These are phyloP conservation scores for Silurus asotus DNA, from an alignment of 2,113 vertebrate species.

Conservation along the genomic window DNA sequence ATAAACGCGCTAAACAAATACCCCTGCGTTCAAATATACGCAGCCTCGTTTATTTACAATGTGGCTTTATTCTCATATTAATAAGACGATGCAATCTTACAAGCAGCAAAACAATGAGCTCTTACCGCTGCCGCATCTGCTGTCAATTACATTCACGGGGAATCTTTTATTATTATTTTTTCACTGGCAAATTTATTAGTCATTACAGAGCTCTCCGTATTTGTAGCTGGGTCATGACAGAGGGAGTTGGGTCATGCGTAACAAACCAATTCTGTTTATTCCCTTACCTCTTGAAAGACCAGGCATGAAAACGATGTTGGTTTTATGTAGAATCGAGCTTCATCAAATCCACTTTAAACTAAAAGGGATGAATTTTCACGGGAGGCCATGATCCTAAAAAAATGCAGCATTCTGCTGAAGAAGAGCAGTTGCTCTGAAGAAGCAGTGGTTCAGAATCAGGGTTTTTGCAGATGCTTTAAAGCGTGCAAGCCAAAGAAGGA, in stretches of 20 bases:
- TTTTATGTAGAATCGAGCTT: background rate
- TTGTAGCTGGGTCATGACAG: background rate
- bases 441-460: background rate
- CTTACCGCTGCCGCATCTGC: background rate
- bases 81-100: conserved; percentile 26
- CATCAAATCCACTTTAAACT: background rate
- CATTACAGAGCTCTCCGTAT: conserved; percentile 11
- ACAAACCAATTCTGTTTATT: conserved; percentile 16
- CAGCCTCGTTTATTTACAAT: background rate
- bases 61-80: conserved; percentile 24
- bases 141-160: background rate
- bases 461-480: background rate
- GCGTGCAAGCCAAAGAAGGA: background rate
- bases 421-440: background rate
- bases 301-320: background rate
- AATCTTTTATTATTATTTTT: conserved; percentile 6
- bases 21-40: background rate
- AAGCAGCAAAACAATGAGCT: background rate
- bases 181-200: conserved; percentile 24
- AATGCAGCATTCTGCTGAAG: background rate
- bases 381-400: background rate
- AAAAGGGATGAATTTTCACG: background rate
- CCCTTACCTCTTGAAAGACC: background rate
- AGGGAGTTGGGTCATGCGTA: background rate
- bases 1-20: conserved; percentile 10